Conservation (phyloP, 2,113 vertebrate species). For the Bubo scandiacus region DNA sequence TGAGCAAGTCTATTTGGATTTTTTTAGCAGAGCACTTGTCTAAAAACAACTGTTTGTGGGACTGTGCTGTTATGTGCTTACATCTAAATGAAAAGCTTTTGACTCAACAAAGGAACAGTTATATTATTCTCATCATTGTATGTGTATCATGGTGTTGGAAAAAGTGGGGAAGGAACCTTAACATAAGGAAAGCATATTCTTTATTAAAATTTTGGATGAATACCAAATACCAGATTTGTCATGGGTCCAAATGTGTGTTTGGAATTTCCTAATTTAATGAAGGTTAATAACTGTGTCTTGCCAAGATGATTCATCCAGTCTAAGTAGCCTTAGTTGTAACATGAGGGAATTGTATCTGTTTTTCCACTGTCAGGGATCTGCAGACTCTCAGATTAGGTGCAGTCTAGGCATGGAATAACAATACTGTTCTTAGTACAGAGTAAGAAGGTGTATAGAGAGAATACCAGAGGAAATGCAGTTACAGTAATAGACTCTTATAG, state of each 20-base stretch:
- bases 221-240: neutral
- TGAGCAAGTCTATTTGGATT: neutral
- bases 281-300: neutral
- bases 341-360: neutral
- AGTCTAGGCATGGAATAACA: neutral
- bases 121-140: neutral
- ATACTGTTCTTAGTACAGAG: neutral
- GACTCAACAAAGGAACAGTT: neutral
- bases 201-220: neutral
- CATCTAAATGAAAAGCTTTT: neutral
- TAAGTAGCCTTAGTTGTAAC: neutral
- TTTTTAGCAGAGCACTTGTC: neutral
- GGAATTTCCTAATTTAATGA: neutral
- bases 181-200: neutral
- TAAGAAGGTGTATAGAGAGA: neutral
- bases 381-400: neutral
- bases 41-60: neutral
- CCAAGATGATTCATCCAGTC: neutral
- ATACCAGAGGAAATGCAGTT: neutral
- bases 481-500: neutral
- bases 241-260: neutral
- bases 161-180: neutral
- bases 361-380: neutral
- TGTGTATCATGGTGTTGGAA: neutral
- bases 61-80: neutral